These are phyloP conservation scores for Tichodroma muraria DNA, from an alignment of 2,113 vertebrate genomes.

Conservation along the genomic window DNA sequence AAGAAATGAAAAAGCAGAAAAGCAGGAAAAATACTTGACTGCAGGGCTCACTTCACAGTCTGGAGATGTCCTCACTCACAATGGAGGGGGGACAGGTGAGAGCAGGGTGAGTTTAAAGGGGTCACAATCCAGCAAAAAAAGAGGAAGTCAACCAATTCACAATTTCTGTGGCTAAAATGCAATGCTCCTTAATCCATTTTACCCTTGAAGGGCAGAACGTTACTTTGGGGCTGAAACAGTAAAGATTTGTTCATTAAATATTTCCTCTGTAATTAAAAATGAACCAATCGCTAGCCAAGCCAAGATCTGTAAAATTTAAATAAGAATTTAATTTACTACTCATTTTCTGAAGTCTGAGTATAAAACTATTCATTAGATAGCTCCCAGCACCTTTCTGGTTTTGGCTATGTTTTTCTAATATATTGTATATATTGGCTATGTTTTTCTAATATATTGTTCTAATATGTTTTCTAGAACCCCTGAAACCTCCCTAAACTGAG, in stretches of 20 bases:
- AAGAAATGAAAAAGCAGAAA: background rate
- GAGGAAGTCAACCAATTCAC: background rate
- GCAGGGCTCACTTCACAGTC: background rate
- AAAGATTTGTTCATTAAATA: background rate
- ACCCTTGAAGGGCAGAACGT: background rate
- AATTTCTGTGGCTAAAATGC: background rate
- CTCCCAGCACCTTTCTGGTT: background rate
- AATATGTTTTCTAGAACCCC: background rate
- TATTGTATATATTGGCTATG: too few relatives aligned
- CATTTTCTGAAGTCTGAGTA: background rate
- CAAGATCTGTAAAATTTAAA: background rate
- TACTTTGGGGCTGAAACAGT: background rate
- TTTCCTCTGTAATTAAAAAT: constrained; percentile 27
- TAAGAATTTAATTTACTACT: background rate
- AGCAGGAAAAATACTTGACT: background rate
- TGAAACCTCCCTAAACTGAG: background rate
- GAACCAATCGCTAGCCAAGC: background rate
- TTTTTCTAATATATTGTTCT: background rate
- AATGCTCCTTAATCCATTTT: background rate
- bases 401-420: background rate
- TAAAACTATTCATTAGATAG: background rate
- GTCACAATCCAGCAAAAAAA: background rate
- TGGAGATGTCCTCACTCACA: background rate
- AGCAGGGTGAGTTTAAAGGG: background rate
- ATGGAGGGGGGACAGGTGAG: background rate